Evolutionary conservation across 2,797 vertebrate species (phyloP).

Genomic region (Vespertilio murinus): DNA sequence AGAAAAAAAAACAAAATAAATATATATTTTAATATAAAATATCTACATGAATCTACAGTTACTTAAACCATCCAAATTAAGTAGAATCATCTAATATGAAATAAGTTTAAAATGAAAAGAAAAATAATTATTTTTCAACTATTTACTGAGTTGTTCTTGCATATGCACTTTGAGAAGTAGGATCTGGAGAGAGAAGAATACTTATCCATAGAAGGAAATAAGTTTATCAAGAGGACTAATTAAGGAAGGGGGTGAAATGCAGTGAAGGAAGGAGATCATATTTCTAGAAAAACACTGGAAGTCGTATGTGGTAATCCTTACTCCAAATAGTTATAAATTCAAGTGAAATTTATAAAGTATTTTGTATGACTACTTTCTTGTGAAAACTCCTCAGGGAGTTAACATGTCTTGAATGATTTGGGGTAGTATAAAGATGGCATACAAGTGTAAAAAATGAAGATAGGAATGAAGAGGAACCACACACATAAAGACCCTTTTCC

Average conservation of each 20-base stretch:
- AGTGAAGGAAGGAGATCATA: not conserved
- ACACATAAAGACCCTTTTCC: not conserved
- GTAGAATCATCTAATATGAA: not conserved
- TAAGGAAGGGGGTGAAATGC: not conserved
- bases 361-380: not conserved
- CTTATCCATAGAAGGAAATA: not conserved
- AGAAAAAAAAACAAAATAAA: not conserved
- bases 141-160: not conserved
- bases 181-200: not conserved
- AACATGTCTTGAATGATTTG: not conserved
- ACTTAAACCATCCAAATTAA: not conserved
- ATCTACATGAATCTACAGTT: not conserved
- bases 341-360: not conserved
- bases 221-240: not conserved
- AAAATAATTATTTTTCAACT: not conserved
- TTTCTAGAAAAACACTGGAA: not conserved
- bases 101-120: not conserved
- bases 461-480: not conserved
- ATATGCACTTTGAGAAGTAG: not conserved
- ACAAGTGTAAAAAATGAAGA: not conserved
- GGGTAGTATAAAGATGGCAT: not conserved
- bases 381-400: not conserved
- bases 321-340: not conserved
- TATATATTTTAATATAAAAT: not conserved
- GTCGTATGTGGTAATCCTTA: no score